Conservation (phyloP, 1,140 invertebrate genomes). For the Caenorhabditis remanei region DNA sequence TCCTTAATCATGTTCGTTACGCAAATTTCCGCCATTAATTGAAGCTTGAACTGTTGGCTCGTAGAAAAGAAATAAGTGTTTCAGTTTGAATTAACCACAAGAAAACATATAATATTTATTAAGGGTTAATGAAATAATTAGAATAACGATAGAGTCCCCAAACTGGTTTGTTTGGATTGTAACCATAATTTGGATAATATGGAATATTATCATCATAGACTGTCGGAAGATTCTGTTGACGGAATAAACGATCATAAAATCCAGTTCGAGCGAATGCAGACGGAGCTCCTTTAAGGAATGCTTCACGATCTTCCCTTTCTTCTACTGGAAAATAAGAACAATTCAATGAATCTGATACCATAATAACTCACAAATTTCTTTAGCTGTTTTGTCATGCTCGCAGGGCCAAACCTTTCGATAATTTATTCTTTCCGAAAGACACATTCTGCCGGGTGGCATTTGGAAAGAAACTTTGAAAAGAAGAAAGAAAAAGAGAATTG, state of each 20-base stretch:
- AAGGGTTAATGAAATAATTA: neutral
- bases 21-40: too few species aligned
- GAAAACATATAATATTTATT: neutral
- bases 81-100: too few species aligned
- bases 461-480: neutral
- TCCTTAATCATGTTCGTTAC: too few species aligned
- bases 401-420: conserved; percentile 23
- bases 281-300: neutral
- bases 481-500: neutral
- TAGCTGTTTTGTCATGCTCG: conserved; percentile 25
- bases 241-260: conserved; percentile 30
- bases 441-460: conserved; percentile 43
- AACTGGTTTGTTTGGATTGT: conserved; percentile 19
- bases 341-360: neutral
- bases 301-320: conserved; percentile 46
- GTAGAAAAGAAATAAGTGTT: too few species aligned
- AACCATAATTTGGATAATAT: conserved; percentile 13
- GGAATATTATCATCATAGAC: conserved; percentile 38
- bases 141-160: conserved; percentile 13
- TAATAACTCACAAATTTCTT: neutral
- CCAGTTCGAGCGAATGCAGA: conserved; percentile 25
- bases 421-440: conserved; percentile 38
- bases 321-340: neutral
- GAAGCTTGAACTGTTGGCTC: too few species aligned
- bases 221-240: conserved; percentile 28